Conservation (phyloP, 2,888 invertebrate species). For the Gryllus longicercus region DNA sequence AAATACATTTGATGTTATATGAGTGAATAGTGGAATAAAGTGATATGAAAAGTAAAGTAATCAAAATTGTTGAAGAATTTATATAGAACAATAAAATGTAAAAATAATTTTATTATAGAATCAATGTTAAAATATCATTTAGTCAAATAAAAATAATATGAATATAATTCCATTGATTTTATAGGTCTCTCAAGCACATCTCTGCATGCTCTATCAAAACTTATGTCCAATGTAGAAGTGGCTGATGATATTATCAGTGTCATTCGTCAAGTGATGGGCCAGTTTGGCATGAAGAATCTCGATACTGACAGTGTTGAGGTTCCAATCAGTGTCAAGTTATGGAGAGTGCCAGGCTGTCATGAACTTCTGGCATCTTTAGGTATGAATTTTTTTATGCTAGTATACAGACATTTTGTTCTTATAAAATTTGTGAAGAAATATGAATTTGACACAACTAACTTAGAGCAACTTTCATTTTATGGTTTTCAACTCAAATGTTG, state of each 20-base stretch:
- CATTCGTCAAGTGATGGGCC: constrained; percentile 79
- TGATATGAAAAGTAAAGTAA: not conserved
- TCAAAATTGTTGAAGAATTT: too few species aligned
- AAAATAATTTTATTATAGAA: too few species aligned
- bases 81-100: too few species aligned
- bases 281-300: constrained; percentile 69
- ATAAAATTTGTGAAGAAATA: constrained; percentile 3
- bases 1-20: not conserved
- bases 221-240: constrained; percentile 77
- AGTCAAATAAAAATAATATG: too few species aligned
- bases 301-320: constrained; percentile 76
- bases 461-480: not conserved
- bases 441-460: not conserved
- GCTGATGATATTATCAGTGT: constrained; percentile 91
- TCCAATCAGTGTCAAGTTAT: constrained; percentile 78
- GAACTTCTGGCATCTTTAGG: constrained; percentile 85
- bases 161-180: constrained; percentile 18
- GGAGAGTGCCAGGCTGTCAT: constrained; percentile 91
- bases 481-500: too few species aligned
- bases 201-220: constrained; percentile 61
- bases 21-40: not conserved
- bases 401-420: not conserved
- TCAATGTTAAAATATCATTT: too few species aligned
- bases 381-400: constrained; percentile 39
- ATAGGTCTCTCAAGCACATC: constrained; percentile 53